Evolutionary conservation across 2,113 vertebrate species (phyloP).

Genomic region (Struthidea cinerea): DNA sequence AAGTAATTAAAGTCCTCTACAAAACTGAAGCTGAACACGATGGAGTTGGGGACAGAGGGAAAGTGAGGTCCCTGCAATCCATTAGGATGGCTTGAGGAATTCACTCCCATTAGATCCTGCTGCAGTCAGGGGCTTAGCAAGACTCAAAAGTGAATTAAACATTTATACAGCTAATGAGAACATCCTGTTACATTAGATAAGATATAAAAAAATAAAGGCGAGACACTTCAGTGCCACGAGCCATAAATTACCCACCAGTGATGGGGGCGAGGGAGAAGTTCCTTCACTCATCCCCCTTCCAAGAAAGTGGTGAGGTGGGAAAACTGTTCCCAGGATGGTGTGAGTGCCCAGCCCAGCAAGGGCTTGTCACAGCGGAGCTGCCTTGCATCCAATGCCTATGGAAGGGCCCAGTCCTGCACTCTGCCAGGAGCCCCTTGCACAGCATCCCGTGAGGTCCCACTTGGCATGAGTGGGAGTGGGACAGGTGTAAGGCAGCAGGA

Average conservation of each 20-base stretch:
- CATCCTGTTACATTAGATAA: constrained; percentile 50
- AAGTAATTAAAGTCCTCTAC: neutral
- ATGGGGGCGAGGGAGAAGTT: neutral
- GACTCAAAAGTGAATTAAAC: constrained; percentile 50
- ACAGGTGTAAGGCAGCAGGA: neutral
- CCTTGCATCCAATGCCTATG: accelerated
- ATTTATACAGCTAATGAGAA: constrained; percentile 63
- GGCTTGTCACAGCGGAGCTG: neutral
- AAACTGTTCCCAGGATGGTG: neutral
- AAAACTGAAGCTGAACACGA: neutral
- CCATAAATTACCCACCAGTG: constrained; percentile 38
- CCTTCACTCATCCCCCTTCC: neutral
- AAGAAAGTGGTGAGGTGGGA: neutral
- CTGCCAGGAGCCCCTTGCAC: neutral
- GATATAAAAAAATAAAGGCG: constrained; percentile 60
- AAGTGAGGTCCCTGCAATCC: constrained; percentile 33
- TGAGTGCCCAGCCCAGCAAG: neutral
- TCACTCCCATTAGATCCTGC: neutral
- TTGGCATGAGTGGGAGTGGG: accelerated
- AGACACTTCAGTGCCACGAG: constrained; percentile 45
- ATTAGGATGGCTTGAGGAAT: constrained; percentile 31
- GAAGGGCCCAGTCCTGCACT: neutral
- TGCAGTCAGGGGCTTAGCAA: constrained; percentile 4
- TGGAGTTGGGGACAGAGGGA: neutral
- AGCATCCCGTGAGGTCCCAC: neutral